Evolutionary conservation across 2,797 vertebrate species (phyloP).

Genomic region (Ctenopoma multispine): DNA sequence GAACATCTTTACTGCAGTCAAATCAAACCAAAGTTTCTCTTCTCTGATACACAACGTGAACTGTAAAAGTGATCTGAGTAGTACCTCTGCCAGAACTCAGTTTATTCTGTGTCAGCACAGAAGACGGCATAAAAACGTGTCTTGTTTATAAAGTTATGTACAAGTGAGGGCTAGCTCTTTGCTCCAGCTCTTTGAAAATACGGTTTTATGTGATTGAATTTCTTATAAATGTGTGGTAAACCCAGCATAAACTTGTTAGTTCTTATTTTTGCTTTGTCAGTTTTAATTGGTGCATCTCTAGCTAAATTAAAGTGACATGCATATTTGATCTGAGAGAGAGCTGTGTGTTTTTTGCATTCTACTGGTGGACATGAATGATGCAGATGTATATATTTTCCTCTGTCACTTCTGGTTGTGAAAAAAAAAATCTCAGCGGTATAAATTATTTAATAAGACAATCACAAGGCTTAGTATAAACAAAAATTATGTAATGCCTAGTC

Average conservation of each 20-base stretch:
- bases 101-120: background rate
- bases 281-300: background rate
- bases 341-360: background rate
- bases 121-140: background rate
- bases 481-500: background rate
- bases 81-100: background rate
- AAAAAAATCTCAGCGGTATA: background rate
- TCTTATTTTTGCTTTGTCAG: background rate
- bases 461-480: background rate
- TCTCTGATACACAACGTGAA: background rate
- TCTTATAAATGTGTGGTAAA: background rate
- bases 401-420: background rate
- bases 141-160: background rate
- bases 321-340: background rate
- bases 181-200: too few relatives aligned
- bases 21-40: background rate
- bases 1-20: background rate
- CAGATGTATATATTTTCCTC: background rate
- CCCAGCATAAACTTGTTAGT: background rate
- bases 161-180: background rate
- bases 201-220: background rate
- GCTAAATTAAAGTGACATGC: background rate
- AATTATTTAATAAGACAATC: background rate
- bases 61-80: background rate
- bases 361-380: background rate